These are phyloP conservation scores for Euschistus heros DNA, from an alignment of 1,140 invertebrate species.

Conservation along the genomic window DNA sequence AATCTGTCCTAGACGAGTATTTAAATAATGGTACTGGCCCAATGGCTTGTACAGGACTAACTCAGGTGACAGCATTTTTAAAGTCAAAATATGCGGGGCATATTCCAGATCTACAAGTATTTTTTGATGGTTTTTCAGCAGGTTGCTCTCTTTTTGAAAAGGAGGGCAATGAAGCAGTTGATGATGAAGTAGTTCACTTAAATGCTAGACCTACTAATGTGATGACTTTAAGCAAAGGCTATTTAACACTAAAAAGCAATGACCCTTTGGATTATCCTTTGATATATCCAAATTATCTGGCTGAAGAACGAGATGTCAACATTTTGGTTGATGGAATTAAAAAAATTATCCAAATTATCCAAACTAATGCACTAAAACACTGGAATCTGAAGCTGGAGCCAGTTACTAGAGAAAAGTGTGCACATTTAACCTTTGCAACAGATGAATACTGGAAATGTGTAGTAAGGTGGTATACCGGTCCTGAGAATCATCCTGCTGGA, in stretches of 20 bases:
- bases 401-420: conserved; percentile 30
- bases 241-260: conserved; percentile 35
- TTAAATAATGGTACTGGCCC: conserved; percentile 36
- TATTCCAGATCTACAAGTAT: conserved; percentile 45
- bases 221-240: conserved; percentile 37
- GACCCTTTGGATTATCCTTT: conserved; percentile 45
- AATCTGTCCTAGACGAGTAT: conserved; percentile 36
- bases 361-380: conserved; percentile 32
- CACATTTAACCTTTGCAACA: conserved; percentile 34
- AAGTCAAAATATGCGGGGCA: conserved; percentile 28
- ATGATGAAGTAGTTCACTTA: conserved; percentile 17
- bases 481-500: conserved; percentile 47
- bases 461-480: conserved; percentile 34
- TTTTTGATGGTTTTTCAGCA: conserved; percentile 54
- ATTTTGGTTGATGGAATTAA: conserved; percentile 40
- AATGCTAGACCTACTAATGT: conserved; percentile 29
- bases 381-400: conserved; percentile 29
- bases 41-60: conserved; percentile 39
- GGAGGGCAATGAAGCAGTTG: conserved; percentile 29
- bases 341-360: conserved; percentile 34
- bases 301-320: conserved; percentile 35
- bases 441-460: conserved; percentile 45
- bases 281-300: conserved; percentile 48
- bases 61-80: conserved; percentile 35
- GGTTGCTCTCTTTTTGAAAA: conserved; percentile 38